phyloP scores from a whole-genome alignment of 2,113 vertebrate genomes.

The Zootoca vivipara region DNA sequence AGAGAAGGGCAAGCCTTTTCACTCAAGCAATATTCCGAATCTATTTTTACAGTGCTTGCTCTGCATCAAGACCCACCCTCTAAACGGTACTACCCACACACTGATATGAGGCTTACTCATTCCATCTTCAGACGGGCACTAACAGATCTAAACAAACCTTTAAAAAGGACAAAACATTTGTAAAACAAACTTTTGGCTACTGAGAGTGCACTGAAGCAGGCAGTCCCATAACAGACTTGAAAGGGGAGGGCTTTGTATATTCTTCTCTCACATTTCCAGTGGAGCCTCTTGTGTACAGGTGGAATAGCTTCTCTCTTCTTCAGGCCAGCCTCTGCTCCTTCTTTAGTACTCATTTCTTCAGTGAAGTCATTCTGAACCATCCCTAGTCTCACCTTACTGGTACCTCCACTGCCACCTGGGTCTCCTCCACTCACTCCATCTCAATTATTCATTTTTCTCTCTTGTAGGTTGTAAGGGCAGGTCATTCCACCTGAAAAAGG shows the following conservation, averaged over 20 bases:
- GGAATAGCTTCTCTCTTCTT: not conserved
- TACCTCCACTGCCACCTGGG: not conserved
- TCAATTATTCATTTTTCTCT: not conserved
- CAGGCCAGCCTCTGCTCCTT: no score
- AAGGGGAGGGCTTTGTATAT: not conserved
- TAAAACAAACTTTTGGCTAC: slow-evolving; percentile 52
- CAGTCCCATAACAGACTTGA: not conserved
- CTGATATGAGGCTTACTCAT: slow-evolving; percentile 41
- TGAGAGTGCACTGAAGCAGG: slow-evolving; percentile 17
- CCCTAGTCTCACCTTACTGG: not conserved
- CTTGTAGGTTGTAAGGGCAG: not conserved
- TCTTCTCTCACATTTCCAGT: not conserved
- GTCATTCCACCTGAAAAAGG: not conserved
- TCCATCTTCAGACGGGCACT: slow-evolving; percentile 44
- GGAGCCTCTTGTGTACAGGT: not conserved
- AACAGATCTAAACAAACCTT: slow-evolving; percentile 51
- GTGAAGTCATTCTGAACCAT: not conserved
- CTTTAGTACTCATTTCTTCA: not conserved
- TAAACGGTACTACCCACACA: slow-evolving; percentile 55
- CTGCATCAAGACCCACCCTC: slow-evolving; percentile 46
- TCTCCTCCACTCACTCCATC: not conserved
- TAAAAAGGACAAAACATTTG: slow-evolving; percentile 28
- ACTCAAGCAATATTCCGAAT: slow-evolving; percentile 16
- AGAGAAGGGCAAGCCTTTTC: slow-evolving; percentile 14
- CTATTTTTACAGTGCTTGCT: slow-evolving; percentile 37